These are phyloP conservation scores for Trissolcus brochymenae DNA, from an alignment of 2,888 invertebrate species.

Conservation along the genomic window DNA sequence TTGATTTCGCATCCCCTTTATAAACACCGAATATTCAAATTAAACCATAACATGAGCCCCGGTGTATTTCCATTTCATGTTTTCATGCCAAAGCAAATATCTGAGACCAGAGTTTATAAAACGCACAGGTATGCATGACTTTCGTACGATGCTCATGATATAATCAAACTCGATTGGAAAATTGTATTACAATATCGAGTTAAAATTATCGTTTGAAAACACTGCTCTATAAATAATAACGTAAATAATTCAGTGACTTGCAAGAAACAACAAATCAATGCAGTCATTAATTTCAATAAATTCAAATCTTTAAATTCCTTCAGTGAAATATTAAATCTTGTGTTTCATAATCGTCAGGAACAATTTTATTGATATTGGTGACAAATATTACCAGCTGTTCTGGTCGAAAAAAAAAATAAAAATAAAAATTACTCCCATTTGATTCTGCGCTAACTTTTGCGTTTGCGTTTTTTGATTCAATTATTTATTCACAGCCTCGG, in stretches of 20 bases:
- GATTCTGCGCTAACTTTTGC: too few species aligned
- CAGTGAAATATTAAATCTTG: too few species aligned
- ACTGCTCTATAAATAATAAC: too few species aligned
- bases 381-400: not conserved
- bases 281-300: not conserved
- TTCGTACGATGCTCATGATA: too few species aligned
- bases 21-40: slow-evolving; percentile 38
- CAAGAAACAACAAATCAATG: not conserved
- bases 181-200: too few species aligned
- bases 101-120: not conserved
- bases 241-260: not conserved
- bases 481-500: too few species aligned
- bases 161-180: too few species aligned
- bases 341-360: too few species aligned
- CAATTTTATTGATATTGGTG: too few species aligned
- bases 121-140: not conserved
- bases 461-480: too few species aligned
- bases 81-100: slow-evolving; percentile 31
- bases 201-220: too few species aligned
- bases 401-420: not conserved
- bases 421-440: not conserved
- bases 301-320: too few species aligned
- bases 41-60: slow-evolving; percentile 19
- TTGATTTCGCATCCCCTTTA: slow-evolving; percentile 28
- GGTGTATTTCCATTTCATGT: slow-evolving; percentile 27